Conservation (phyloP, 2,797 vertebrate species). For the Ciconia nigra region DNA sequence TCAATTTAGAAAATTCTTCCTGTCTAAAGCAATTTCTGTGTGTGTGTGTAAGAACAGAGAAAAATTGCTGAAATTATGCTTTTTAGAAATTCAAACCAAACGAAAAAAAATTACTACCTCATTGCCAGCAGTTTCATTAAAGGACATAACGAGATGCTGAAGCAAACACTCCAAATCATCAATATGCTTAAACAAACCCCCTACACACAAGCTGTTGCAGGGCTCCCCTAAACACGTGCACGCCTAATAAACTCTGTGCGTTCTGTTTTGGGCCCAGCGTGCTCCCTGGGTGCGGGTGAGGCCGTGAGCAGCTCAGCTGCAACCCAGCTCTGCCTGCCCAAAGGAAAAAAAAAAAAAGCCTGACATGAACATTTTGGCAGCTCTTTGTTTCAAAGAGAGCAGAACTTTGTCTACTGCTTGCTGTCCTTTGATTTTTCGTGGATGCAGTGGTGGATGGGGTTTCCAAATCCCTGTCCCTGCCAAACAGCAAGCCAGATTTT, state of each 20-base stretch:
- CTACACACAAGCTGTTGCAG: background rate
- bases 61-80: constrained; percentile 53
- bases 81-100: constrained; percentile 51
- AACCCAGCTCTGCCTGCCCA: background rate
- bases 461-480: background rate
- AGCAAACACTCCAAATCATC: background rate
- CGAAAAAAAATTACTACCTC: background rate
- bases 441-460: background rate
- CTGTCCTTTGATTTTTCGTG: constrained; percentile 7
- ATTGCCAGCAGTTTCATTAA: constrained; percentile 14
- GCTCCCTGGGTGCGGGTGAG: background rate
- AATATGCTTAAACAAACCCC: background rate
- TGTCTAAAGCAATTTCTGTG: constrained; percentile 43
- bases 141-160: background rate
- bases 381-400: background rate
- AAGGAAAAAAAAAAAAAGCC: background rate
- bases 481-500: background rate
- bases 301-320: background rate
- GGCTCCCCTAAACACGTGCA: background rate
- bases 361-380: background rate
- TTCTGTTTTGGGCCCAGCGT: background rate
- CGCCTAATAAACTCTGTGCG: background rate
- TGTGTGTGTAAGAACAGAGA: constrained; percentile 2
- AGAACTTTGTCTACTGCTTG: background rate
- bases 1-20: constrained; percentile 66